These are phyloP conservation scores for Trichonephila clavipes DNA, from an alignment of 1,140 invertebrate species.

Conservation along the genomic window DNA sequence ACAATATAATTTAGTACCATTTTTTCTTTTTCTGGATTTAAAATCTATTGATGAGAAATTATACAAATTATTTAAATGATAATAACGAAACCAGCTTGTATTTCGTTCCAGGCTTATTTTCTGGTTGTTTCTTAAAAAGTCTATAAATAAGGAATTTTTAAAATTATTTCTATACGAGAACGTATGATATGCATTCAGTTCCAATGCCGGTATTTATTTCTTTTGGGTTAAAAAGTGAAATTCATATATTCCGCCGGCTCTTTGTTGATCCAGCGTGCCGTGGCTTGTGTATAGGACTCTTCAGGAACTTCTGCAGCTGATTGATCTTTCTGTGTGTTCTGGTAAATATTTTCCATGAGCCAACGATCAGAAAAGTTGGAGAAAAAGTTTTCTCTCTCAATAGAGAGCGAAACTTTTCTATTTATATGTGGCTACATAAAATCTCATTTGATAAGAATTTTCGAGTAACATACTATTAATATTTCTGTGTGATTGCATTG, in stretches of 20 bases:
- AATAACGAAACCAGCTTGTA: too few species aligned
- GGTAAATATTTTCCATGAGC: conserved; percentile 32
- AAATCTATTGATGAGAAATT: too few species aligned
- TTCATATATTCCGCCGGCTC: not conserved
- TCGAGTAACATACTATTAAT: not conserved
- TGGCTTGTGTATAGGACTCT: conserved; percentile 5
- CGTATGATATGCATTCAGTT: too few species aligned
- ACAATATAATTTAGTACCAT: too few species aligned
- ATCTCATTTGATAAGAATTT: not conserved
- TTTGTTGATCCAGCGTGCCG: not conserved
- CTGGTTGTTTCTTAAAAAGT: too few species aligned
- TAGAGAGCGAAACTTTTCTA: not conserved
- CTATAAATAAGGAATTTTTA: too few species aligned
- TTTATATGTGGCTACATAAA: not conserved
- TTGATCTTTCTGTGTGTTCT: conserved; percentile 5
- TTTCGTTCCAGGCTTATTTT: too few species aligned
- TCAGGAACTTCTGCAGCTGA: conserved; percentile 12
- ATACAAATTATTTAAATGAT: too few species aligned
- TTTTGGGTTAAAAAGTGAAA: not conserved
- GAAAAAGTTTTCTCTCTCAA: not conserved
- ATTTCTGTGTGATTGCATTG: too few species aligned
- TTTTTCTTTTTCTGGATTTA: too few species aligned
- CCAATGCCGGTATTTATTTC: not conserved
- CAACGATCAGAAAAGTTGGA: not conserved
- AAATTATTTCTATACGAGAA: too few species aligned